phyloP scores from a whole-genome alignment of 2,888 invertebrate species.

The Andrena dorsata region DNA sequence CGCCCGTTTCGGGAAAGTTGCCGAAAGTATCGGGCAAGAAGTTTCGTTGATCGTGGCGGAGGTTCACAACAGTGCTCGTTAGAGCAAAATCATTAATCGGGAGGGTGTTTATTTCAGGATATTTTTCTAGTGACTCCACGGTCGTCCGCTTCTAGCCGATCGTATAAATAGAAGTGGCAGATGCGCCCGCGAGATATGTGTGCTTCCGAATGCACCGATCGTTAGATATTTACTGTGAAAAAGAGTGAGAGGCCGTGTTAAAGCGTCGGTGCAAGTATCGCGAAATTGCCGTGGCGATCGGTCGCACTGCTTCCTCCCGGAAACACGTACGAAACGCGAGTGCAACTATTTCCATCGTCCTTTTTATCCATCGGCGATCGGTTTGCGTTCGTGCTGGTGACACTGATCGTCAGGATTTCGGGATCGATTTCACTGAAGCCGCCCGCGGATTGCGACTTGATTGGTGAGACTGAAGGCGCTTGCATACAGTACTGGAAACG shows the following conservation, averaged over 20 bases:
- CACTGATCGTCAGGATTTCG: neutral
- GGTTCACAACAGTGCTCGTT: conserved; percentile 23
- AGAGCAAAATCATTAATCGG: conserved; percentile 50
- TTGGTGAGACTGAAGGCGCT: neutral
- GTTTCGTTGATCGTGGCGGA: neutral
- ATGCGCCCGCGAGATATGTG: conserved; percentile 63
- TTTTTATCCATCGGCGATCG: neutral
- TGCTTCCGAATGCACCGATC: conserved; percentile 50
- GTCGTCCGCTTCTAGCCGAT: conserved; percentile 67
- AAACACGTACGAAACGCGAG: conserved; percentile 9
- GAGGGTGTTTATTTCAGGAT: conserved; percentile 80
- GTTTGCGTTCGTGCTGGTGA: neutral
- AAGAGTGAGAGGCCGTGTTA: neutral
- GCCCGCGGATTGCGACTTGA: neutral
- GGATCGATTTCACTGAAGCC: neutral
- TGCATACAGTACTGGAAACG: too few relatives aligned
- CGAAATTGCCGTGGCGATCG: conserved; percentile 26
- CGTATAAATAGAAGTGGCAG: conserved; percentile 79
- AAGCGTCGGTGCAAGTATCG: conserved; percentile 13
- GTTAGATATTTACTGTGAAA: conserved; percentile 34
- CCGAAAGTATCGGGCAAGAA: neutral
- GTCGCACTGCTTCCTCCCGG: neutral
- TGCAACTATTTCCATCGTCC: neutral
- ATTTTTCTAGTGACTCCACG: conserved; percentile 82
- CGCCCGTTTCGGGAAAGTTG: neutral